These are phyloP conservation scores for Coilia nasus DNA, from an alignment of 2,797 vertebrate genomes.

Conservation along the genomic window DNA sequence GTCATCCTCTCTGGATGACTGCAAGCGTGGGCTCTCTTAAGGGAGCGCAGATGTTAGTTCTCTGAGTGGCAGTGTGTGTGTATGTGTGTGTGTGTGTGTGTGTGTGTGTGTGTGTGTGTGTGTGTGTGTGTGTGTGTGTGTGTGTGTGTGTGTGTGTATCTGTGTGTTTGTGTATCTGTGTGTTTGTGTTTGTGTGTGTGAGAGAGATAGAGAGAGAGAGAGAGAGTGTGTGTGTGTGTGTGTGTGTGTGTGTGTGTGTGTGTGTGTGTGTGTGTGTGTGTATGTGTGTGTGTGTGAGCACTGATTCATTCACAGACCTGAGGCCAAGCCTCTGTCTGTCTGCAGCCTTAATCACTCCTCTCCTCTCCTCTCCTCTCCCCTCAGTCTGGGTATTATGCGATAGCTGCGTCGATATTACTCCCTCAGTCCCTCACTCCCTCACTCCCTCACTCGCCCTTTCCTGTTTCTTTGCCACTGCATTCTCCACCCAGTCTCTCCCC, in stretches of 20 bases:
- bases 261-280: too few relatives aligned
- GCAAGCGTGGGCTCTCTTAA: not conserved
- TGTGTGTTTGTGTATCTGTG: too few relatives aligned
- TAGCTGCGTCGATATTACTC: not conserved
- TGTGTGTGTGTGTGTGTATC: too few relatives aligned
- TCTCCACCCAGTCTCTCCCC: not conserved
- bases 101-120: conserved; percentile 19
- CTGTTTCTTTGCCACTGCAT: not conserved
- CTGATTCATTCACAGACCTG: conserved; percentile 3
- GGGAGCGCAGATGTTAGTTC: conserved; percentile 3
- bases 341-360: not conserved
- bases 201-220: too few relatives aligned
- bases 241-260: too few relatives aligned
- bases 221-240: too few relatives aligned
- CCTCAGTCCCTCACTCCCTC: not conserved
- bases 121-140: conserved; percentile 24
- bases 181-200: too few relatives aligned
- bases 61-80: conserved; percentile 37
- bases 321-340: not conserved
- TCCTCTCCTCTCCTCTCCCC: not conserved
- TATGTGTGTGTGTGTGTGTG: conserved; percentile 24
- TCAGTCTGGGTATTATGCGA: not conserved
- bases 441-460: too few relatives aligned
- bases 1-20: not conserved
- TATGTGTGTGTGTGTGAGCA: not conserved